Percentiles rank a stretch among this genome's conserved stretches.
These are phyloP conservation scores for Amiota minor DNA, from an alignment of 2,888 invertebrate genomes.

Conservation along the genomic window DNA sequence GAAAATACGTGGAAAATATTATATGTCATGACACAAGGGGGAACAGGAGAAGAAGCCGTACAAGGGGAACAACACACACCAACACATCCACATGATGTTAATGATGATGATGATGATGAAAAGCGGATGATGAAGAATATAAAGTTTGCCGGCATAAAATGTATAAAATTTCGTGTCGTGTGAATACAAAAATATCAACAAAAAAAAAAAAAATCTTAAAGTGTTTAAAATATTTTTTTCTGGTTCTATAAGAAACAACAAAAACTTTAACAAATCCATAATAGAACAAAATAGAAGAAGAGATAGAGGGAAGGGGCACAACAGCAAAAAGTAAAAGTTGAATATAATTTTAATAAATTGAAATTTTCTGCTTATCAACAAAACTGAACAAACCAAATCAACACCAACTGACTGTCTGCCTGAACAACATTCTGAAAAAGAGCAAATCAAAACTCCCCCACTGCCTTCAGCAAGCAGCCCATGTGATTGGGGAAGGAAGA, in stretches of 20 bases:
- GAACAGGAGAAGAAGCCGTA: conserved; percentile 12
- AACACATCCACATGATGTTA: conserved; percentile 20
- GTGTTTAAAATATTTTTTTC: too few relatives aligned
- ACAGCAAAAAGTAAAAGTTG: conserved; percentile 9
- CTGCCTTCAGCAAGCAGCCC: conserved; percentile 1
- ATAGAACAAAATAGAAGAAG: too few relatives aligned
- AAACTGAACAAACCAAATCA: conserved; percentile 32
- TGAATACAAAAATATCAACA: conserved; percentile 24
- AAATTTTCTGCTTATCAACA: conserved; percentile 25
- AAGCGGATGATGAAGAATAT: too few relatives aligned
- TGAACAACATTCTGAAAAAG: conserved; percentile 42
- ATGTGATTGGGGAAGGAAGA: too few relatives aligned
- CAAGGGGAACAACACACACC: conserved; percentile 23
- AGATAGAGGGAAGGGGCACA: too few relatives aligned
- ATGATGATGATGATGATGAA: too few relatives aligned
- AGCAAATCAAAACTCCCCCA: conserved; percentile 39
- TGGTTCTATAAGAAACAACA: too few relatives aligned
- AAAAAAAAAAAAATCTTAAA: conserved; percentile 25
- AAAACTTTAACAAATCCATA: too few relatives aligned
- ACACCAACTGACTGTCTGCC: too few relatives aligned
- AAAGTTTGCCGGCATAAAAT: neutral
- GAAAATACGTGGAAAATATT: conserved; percentile 66
- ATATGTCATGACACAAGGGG: conserved; percentile 48
- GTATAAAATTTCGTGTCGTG: conserved; percentile 15
- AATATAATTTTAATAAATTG: conserved; percentile 15